phyloP scores from a whole-genome alignment of 2,888 invertebrate genomes.

The Mamestra brassicae region DNA sequence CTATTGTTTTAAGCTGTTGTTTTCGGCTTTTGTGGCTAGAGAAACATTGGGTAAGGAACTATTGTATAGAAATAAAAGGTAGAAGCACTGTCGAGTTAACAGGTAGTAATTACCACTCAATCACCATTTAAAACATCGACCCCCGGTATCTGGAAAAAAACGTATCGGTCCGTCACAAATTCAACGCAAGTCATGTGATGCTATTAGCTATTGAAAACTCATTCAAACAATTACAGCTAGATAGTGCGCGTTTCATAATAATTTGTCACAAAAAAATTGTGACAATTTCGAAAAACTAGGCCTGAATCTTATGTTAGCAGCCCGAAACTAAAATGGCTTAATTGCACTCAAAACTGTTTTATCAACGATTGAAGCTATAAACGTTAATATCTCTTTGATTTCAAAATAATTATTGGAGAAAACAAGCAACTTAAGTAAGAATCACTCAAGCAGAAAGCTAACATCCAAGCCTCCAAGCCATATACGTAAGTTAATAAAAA shows the following conservation, averaged over 20 bases:
- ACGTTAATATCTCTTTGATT: background rate
- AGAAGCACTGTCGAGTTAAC: background rate
- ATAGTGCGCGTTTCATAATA: too few relatives aligned
- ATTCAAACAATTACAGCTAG: too few relatives aligned
- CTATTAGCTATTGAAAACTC: too few relatives aligned
- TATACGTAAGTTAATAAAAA: conserved; percentile 49
- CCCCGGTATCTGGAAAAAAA: too few relatives aligned
- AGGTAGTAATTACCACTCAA: background rate
- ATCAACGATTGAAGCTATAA: background rate
- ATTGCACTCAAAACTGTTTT: background rate
- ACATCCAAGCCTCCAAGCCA: conserved; percentile 25
- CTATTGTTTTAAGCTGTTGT: background rate
- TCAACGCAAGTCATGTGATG: too few relatives aligned
- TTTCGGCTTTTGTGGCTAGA: background rate
- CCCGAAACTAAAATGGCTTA: background rate
- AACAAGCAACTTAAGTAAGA: background rate
- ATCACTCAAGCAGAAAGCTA: conserved; percentile 6
- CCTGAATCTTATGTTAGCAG: background rate
- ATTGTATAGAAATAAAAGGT: background rate
- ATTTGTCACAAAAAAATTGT: too few relatives aligned
- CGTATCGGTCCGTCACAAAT: too few relatives aligned
- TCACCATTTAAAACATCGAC: background rate
- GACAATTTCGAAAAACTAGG: too few relatives aligned
- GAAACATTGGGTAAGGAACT: background rate
- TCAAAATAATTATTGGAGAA: background rate